Conservation (phyloP, 2,888 invertebrate species). For the Colostygia pectinataria region DNA sequence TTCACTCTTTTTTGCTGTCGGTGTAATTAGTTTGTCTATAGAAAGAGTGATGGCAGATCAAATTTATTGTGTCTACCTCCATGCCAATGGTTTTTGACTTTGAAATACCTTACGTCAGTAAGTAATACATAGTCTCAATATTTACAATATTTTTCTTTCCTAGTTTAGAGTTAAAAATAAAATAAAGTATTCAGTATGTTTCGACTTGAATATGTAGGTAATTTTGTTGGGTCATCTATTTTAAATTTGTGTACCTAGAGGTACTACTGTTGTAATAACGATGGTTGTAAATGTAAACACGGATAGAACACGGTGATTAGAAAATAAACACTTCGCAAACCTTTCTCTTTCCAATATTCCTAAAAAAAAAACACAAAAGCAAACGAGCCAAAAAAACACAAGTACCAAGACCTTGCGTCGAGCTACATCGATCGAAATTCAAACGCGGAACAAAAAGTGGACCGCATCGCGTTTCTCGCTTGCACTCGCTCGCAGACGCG, state of each 20-base stretch:
- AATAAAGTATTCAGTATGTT: too few relatives aligned
- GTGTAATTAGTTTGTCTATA: slow-evolving; percentile 7
- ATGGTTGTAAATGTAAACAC: too few relatives aligned
- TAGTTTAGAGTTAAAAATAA: too few relatives aligned
- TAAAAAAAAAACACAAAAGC: slow-evolving; percentile 6
- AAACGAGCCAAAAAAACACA: slow-evolving; percentile 37
- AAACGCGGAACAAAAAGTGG: slow-evolving; percentile 76
- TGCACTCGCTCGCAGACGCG: slow-evolving; percentile 33
- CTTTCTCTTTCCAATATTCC: not conserved
- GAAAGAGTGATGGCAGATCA: not conserved
- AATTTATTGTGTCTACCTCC: too few relatives aligned
- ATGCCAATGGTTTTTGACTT: too few relatives aligned
- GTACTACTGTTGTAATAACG: too few relatives aligned
- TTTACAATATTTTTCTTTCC: too few relatives aligned
- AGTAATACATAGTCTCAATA: too few relatives aligned
- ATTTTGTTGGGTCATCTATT: too few relatives aligned
- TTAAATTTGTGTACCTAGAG: too few relatives aligned
- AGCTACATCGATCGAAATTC: slow-evolving; percentile 76
- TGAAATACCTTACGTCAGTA: too few relatives aligned
- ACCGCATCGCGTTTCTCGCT: slow-evolving; percentile 52
- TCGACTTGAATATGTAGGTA: too few relatives aligned
- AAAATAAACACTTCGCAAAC: slow-evolving; percentile 3
- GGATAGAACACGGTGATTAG: not conserved
- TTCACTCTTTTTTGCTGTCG: slow-evolving; percentile 15
- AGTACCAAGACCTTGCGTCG: slow-evolving; percentile 62